Evolutionary conservation across 2,113 vertebrate genomes (phyloP).

Genomic region (Sprattus sprattus): DNA sequence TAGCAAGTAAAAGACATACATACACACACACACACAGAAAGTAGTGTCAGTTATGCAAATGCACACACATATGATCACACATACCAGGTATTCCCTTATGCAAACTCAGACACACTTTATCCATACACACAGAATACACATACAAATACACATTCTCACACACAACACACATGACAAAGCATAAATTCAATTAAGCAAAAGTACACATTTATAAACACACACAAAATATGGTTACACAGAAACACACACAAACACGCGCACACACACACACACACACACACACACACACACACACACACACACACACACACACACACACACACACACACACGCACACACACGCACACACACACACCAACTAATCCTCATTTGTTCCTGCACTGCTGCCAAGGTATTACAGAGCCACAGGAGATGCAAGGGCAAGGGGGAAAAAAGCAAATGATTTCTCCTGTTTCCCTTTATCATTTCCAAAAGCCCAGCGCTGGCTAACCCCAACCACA

Average conservation of each 20-base stretch:
- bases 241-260: background rate
- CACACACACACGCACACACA: slow-evolving; percentile 30
- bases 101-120: too few relatives aligned
- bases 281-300: background rate
- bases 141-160: too few relatives aligned
- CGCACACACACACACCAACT: slow-evolving; percentile 24
- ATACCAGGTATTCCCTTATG: background rate
- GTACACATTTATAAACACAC: background rate
- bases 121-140: too few relatives aligned
- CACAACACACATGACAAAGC: too few relatives aligned
- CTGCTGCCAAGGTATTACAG: slow-evolving; percentile 27
- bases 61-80: background rate
- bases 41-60: background rate
- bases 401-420: slow-evolving; percentile 13
- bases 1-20: background rate
- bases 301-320: slow-evolving; percentile 13
- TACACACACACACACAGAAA: background rate
- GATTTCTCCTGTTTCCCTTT: background rate
- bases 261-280: background rate
- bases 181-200: background rate
- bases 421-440: background rate
- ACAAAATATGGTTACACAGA: background rate
- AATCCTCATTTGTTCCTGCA: slow-evolving; percentile 13
- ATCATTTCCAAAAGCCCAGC: background rate
- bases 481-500: background rate